These are phyloP conservation scores for Lamprologus callipterus DNA, from an alignment of 2,113 vertebrate species.

Conservation along the genomic window DNA sequence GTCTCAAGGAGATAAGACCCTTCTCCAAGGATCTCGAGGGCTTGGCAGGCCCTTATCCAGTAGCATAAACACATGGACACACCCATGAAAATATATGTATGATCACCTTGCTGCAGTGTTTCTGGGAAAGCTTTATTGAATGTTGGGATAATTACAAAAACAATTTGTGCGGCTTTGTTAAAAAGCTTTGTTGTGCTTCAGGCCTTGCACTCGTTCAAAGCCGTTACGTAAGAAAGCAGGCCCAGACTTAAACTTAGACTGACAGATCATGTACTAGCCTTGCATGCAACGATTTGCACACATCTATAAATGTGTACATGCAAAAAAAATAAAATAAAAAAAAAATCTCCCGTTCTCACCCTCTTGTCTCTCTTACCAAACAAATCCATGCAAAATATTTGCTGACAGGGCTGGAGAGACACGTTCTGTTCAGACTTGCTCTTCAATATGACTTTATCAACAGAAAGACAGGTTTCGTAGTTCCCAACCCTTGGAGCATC, in stretches of 20 bases:
- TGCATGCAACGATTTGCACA: slow-evolving; percentile 16
- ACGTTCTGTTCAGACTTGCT: slow-evolving; percentile 34
- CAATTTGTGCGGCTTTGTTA: neutral
- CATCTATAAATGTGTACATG: neutral
- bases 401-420: slow-evolving; percentile 9
- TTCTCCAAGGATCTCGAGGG: neutral
- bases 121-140: neutral
- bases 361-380: neutral
- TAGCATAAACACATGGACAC: neutral
- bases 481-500: neutral
- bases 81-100: neutral
- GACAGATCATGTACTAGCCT: slow-evolving; percentile 4
- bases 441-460: slow-evolving; percentile 16
- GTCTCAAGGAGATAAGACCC: slow-evolving; percentile 20
- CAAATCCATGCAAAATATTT: slow-evolving; percentile 44
- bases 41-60: neutral
- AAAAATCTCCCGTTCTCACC: neutral
- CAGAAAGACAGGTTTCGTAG: neutral
- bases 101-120: neutral
- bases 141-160: neutral
- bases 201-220: neutral
- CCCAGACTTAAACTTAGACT: slow-evolving; percentile 5
- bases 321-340: neutral
- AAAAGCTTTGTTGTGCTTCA: neutral
- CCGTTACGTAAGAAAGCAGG: slow-evolving; percentile 3